These are phyloP conservation scores for Hydropsyche betteni DNA, from an alignment of 2,888 invertebrate species.

Conservation along the genomic window DNA sequence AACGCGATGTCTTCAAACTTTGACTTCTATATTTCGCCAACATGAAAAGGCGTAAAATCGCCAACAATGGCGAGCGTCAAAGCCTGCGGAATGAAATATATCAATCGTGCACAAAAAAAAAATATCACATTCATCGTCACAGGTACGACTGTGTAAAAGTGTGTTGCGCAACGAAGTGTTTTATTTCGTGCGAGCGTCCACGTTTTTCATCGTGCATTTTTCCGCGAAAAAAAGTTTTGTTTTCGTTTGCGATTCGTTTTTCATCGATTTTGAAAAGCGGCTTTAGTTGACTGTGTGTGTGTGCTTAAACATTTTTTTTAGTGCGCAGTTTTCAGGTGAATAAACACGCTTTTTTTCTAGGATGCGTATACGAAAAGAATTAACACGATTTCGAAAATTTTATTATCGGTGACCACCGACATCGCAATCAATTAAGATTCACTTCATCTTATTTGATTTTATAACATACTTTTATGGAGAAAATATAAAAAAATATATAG, in stretches of 20 bases:
- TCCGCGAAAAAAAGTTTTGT: not conserved
- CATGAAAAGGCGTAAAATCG: conserved; percentile 47
- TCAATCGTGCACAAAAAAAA: conserved; percentile 22
- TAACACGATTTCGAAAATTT: conserved; percentile 22
- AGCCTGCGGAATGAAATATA: conserved; percentile 28
- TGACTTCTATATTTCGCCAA: conserved; percentile 49
- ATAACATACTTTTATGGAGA: not conserved
- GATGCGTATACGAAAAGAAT: conserved; percentile 10
- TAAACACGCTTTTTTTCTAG: not conserved
- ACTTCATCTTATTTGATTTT: conserved; percentile 8
- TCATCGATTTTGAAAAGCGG: too few relatives aligned
- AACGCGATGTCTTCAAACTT: conserved; percentile 46
- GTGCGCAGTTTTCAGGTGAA: not conserved
- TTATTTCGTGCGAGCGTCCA: too few relatives aligned
- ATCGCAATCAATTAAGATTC: conserved; percentile 27
- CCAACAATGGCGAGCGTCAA: conserved; percentile 41
- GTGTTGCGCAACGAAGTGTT: not conserved
- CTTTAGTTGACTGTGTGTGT: too few relatives aligned
- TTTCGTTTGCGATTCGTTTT: too few relatives aligned
- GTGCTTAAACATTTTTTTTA: not conserved
- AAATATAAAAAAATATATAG: not conserved
- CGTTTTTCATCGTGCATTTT: not conserved
- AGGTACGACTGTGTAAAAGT: not conserved
- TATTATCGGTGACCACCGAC: conserved; percentile 27
- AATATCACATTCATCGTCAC: conserved; percentile 21